These are phyloP conservation scores for Mesitornis unicolor DNA, from an alignment of 2,113 vertebrate genomes.

Conservation along the genomic window DNA sequence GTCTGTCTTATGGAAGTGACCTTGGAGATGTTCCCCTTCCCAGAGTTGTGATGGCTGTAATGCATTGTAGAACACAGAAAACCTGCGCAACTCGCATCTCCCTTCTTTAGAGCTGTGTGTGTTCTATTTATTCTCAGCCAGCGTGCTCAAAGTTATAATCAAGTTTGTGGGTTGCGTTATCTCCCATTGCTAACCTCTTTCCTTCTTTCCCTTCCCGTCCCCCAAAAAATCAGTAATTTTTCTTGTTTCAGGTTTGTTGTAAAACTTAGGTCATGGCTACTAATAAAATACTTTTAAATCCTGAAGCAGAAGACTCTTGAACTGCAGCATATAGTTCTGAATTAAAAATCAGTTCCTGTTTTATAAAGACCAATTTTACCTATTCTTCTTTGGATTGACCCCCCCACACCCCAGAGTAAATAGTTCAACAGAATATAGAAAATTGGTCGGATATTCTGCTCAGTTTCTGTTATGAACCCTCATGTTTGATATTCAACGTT, in stretches of 20 bases:
- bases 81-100: rapidly evolving
- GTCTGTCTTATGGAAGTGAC: not conserved
- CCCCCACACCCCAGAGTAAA: not conserved
- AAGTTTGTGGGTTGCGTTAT: not conserved
- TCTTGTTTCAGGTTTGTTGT: not conserved
- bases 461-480: not conserved
- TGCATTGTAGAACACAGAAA: no score
- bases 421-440: not conserved
- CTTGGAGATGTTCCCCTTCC: not conserved
- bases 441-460: not conserved
- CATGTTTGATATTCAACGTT: not conserved
- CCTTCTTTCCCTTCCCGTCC: not conserved
- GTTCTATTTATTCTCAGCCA: not conserved
- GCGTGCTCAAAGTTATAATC: not conserved
- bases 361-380: not conserved
- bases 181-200: not conserved
- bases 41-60: not conserved
- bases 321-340: not conserved
- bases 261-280: not conserved
- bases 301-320: not conserved
- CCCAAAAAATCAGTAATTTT: not conserved
- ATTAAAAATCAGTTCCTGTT: not conserved
- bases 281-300: not conserved
- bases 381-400: not conserved
- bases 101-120: not conserved